Evolutionary conservation across 1,140 invertebrate species (phyloP).

Genomic region (Planococcus citri): DNA sequence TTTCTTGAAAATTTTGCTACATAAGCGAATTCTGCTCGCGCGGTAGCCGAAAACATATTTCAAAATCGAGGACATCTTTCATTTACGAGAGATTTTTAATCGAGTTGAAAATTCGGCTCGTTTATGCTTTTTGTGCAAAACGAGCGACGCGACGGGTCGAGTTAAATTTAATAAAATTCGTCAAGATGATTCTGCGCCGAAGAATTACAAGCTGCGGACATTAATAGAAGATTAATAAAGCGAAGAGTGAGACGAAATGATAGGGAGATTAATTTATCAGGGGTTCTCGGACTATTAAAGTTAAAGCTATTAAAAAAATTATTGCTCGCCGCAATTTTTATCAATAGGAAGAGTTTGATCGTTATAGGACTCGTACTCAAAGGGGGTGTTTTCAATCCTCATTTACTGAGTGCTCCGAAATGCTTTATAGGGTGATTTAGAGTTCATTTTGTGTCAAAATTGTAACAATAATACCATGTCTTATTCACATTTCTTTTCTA

Average conservation of each 20-base stretch:
- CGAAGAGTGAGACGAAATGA: too few species aligned
- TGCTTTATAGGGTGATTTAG: background rate
- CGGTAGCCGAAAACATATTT: background rate
- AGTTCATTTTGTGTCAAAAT: background rate
- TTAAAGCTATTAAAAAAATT: too few species aligned
- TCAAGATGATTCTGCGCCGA: too few species aligned
- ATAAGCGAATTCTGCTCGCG: background rate
- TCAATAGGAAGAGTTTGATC: background rate
- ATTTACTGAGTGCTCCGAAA: background rate
- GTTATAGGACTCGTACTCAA: background rate
- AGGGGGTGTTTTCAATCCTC: background rate
- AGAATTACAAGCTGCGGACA: too few species aligned
- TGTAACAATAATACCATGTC: background rate
- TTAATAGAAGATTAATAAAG: too few species aligned
- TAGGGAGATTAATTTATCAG: too few species aligned
- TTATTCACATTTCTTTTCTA: background rate
- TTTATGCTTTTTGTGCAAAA: background rate
- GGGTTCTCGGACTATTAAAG: too few species aligned
- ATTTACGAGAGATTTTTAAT: background rate
- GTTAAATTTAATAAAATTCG: too few species aligned
- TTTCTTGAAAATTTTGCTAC: background rate
- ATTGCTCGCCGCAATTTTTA: background rate
- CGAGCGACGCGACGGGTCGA: too few species aligned
- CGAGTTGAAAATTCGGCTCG: background rate
- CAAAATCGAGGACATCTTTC: background rate